Percentiles rank a stretch among this genome's conserved stretches.
phyloP scores from a whole-genome alignment of 2,113 vertebrate species.

The Semicossyphus pulcher region DNA sequence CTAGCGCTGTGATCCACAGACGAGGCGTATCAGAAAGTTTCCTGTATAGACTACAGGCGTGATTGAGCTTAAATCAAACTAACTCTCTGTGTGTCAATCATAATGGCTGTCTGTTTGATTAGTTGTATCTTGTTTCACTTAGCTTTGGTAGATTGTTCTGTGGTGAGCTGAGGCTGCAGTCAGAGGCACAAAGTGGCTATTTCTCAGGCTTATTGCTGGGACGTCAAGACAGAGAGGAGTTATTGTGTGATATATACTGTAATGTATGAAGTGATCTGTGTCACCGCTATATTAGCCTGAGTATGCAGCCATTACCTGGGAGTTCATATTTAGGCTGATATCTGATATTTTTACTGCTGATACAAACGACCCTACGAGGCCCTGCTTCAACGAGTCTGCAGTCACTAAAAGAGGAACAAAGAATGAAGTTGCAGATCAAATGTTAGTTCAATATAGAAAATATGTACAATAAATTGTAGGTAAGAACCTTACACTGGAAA shows the following conservation, averaged over 20 bases:
- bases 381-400: no score
- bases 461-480: background rate
- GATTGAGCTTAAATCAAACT: background rate
- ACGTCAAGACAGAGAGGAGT: background rate
- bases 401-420: background rate
- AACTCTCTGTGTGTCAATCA: background rate
- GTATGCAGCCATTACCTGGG: no score
- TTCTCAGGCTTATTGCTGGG: background rate
- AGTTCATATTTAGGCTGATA: background rate
- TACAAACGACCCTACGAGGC: no score
- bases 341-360: no score
- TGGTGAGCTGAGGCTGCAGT: background rate
- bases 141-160: background rate
- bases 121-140: background rate
- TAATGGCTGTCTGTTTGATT: background rate
- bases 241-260: no score
- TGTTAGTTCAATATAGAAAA: background rate
- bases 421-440: background rate
- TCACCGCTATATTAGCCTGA: background rate
- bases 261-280: background rate
- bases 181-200: background rate
- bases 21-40: background rate
- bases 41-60: background rate
- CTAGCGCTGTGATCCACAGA: background rate
- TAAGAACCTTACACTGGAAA: no score